phyloP scores from a whole-genome alignment of 2,113 vertebrate genomes.

The Hippocampus abdominalis region DNA sequence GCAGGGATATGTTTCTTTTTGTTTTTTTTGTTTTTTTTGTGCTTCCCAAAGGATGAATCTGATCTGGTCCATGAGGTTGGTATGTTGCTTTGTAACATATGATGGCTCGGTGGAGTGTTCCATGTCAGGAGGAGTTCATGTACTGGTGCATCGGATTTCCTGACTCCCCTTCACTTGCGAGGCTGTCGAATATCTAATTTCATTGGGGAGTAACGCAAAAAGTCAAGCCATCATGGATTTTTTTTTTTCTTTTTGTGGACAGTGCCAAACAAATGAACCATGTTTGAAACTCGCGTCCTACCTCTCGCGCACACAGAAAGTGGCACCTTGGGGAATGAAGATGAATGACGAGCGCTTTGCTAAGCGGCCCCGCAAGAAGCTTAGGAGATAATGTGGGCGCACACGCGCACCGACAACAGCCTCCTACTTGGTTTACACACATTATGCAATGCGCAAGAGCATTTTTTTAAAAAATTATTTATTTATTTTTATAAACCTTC shows the following conservation, averaged over 20 bases:
- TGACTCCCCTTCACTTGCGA: too few species aligned
- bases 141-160: conserved; percentile 26
- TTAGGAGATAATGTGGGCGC: conserved; percentile 39
- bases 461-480: conserved; percentile 1
- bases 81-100: conserved; percentile 12
- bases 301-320: neutral
- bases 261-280: conserved; percentile 18
- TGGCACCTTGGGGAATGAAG: conserved; percentile 58
- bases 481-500: conserved; percentile 14
- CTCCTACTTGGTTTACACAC: conserved; percentile 27
- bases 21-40: neutral
- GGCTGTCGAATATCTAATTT: conserved; percentile 29
- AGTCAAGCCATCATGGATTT: conserved; percentile 32
- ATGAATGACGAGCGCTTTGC: conserved; percentile 56
- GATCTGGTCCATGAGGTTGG: conserved; percentile 17
- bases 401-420: conserved; percentile 27
- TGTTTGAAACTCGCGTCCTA: conserved; percentile 18
- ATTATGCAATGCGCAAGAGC: conserved; percentile 15
- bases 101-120: conserved; percentile 27
- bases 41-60: conserved; percentile 2
- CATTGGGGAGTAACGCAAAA: conserved; percentile 13
- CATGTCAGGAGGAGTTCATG: conserved; percentile 40
- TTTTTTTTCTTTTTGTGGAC: conserved; percentile 7
- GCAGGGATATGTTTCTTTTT: conserved; percentile 4
- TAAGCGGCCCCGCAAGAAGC: conserved; percentile 40